Base-by-base conservation (phyloP, 1,140 invertebrate genomes). In the Triops cancriformis region DNA sequence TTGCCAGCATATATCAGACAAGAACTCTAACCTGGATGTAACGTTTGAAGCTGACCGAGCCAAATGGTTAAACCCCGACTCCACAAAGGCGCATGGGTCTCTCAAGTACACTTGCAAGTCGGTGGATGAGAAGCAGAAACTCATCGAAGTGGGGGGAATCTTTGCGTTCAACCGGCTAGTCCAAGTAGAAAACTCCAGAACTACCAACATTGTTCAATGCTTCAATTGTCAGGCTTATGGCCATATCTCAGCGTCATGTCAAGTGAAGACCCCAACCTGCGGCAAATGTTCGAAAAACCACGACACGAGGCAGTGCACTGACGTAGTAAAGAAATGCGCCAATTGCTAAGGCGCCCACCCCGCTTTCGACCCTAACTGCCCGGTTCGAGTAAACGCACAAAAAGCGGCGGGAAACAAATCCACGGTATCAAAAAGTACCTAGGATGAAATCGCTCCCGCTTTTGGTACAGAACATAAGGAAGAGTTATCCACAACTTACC, bases 101-200 rank as follows among this genome's bases (percentile, higher is more conserved):
- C n/a, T 37, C 31, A 42, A 41, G 1, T 3, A 41, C 5, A 26
- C 1, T 11, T 37, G 28, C 28, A 31, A 23, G 10, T 26, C 26
- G 28, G 31, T 41, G 28, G 74, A 75, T 1, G 31, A 23, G 31
- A 75, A 75, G 4, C 23, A 26, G 42, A 75, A 26, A 42, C n/a
- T 75, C 26, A 26, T 75, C 1, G 11, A 75, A 23, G 42, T 41
- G 2, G n/a, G 28, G 43, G n/a, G 73, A 73, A 73, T 10, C 73
- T 11, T n/a, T 73, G 73, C 31, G 73, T 73, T 10, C 26, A 73
- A 83, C 41, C 26, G 45, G n/a, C 74, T 77, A 31, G 28, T 64
- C 74, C 28, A 31, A 41, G 72, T 64, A 74, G 42, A 14, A 43
- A n/a, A n/a, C 79, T 43, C 28, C 73, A 26, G 77, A 43, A 72